Percentiles rank a stretch among this genome's conserved stretches.
These are phyloP conservation scores for Campoletis raptor DNA, from an alignment of 2,888 invertebrate species.

Conservation along the genomic window DNA sequence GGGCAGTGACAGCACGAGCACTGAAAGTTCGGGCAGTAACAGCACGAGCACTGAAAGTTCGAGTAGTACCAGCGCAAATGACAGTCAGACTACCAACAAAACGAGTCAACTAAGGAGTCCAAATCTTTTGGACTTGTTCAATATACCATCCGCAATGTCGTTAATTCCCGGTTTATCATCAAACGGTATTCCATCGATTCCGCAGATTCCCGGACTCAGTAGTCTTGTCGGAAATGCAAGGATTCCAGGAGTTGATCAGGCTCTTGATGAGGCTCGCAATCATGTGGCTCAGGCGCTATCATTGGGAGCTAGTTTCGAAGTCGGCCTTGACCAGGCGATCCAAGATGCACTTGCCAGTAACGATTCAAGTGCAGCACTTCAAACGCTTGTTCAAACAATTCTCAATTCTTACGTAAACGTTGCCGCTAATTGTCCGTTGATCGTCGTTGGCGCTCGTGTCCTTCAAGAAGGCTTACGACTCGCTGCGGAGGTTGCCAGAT, in stretches of 20 bases:
- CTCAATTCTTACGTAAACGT: constrained; percentile 67
- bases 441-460: constrained; percentile 69
- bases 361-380: constrained; percentile 67
- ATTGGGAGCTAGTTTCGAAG: constrained; percentile 61
- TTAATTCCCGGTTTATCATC: constrained; percentile 46
- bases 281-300: constrained; percentile 66
- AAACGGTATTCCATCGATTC: neutral
- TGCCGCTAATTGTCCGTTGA: constrained; percentile 71
- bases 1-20: neutral
- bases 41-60: neutral
- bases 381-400: constrained; percentile 67
- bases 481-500: constrained; percentile 66
- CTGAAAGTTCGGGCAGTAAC: neutral
- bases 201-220: constrained; percentile 25
- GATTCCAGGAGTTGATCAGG: constrained; percentile 64
- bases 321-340: constrained; percentile 69
- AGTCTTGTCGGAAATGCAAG: constrained; percentile 1
- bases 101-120: neutral
- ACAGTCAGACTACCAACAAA: neutral
- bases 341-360: constrained; percentile 65
- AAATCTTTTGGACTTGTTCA: constrained; percentile 10
- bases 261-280: constrained; percentile 65
- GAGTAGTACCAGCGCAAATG: neutral
- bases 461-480: constrained; percentile 71
- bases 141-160: constrained; percentile 26